phyloP scores from a whole-genome alignment of 2,797 vertebrate genomes.

The Trichosurus vulpecula region DNA sequence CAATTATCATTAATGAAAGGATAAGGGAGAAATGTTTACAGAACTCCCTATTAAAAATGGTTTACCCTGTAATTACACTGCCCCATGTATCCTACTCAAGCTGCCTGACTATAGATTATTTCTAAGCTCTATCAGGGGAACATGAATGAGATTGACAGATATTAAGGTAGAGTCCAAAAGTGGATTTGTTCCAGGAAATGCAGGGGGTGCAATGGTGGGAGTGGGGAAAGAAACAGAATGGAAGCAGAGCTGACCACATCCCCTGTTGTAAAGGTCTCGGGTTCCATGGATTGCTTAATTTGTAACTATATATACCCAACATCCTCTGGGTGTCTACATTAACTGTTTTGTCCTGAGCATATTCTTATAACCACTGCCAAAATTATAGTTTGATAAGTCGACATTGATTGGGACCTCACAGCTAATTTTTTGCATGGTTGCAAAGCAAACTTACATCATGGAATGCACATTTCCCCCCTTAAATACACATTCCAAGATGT shows the following conservation, averaged over 20 bases:
- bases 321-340: not conserved
- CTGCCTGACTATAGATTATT: not conserved
- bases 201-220: accelerated
- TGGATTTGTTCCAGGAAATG: not conserved
- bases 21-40: not conserved
- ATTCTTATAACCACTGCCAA: not conserved
- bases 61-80: not conserved
- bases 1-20: not conserved
- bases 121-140: not conserved
- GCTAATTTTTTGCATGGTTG: not conserved
- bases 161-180: not conserved
- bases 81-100: not conserved
- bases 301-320: not conserved
- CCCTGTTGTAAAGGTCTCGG: not conserved
- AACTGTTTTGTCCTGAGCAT: not conserved
- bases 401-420: not conserved
- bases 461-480: not conserved
- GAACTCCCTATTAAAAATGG: not conserved
- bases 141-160: not conserved
- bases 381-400: not conserved
- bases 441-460: not conserved
- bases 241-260: not conserved
- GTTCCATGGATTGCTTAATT: not conserved
- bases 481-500: not conserved
- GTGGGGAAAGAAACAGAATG: not conserved